Evolutionary conservation across 2,797 vertebrate genomes (phyloP).

Genomic region (Falco peregrinus): DNA sequence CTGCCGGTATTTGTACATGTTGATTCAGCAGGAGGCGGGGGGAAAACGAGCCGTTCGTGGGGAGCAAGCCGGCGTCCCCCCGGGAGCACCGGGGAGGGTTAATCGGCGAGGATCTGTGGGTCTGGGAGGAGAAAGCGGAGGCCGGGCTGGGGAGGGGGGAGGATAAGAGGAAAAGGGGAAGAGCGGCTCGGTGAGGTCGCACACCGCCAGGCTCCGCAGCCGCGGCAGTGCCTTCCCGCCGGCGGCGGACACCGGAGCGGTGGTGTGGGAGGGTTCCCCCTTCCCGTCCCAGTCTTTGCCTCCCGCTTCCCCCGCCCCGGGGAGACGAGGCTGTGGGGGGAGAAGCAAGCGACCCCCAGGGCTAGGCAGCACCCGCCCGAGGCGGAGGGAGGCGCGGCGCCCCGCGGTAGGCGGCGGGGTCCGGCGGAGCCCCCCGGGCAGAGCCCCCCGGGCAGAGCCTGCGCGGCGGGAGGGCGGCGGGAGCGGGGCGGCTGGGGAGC

Average conservation of each 20-base stretch:
- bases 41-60: background rate
- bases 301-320: background rate
- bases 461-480: background rate
- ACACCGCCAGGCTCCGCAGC: background rate
- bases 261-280: background rate
- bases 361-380: background rate
- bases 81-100: background rate
- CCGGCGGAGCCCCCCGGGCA: background rate
- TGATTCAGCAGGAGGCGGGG: background rate
- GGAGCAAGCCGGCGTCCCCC: background rate
- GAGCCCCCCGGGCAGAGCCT: background rate
- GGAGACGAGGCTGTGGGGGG: background rate
- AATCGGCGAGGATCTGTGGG: background rate
- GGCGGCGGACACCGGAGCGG: background rate
- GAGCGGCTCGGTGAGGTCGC: background rate
- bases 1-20: background rate
- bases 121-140: constrained; percentile 58
- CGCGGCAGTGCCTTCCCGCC: background rate
- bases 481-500: background rate
- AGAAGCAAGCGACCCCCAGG: background rate
- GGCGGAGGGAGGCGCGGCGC: background rate
- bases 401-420: background rate
- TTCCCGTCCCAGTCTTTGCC: background rate
- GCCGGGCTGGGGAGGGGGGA: constrained; percentile 8
- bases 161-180: background rate